Evolutionary conservation across 2,113 vertebrate species (phyloP).

Genomic region (Echinops telfairi): DNA sequence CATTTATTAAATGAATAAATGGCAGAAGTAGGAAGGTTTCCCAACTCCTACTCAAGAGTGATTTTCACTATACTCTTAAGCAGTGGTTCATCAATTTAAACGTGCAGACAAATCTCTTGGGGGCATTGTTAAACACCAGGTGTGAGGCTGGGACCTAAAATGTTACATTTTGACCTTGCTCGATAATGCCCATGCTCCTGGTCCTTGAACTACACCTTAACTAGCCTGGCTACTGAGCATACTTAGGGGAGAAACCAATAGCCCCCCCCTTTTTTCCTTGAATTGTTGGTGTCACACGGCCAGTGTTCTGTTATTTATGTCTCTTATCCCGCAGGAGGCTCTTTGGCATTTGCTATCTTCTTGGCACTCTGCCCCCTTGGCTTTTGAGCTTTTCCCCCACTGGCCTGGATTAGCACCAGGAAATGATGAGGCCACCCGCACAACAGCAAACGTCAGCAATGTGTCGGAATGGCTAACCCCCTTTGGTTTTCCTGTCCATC

Average conservation of each 20-base stretch:
- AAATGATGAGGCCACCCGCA: neutral
- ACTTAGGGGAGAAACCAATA: slow-evolving; percentile 26
- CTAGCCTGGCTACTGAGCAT: neutral
- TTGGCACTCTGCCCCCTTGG: neutral
- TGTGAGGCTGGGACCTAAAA: neutral
- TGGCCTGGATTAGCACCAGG: slow-evolving; percentile 4
- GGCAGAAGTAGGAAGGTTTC: slow-evolving; percentile 33
- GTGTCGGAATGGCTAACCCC: neutral
- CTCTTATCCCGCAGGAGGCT: neutral
- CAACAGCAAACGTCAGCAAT: slow-evolving; percentile 45
- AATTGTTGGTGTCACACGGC: neutral
- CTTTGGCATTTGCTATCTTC: slow-evolving; percentile 32
- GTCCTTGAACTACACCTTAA: neutral
- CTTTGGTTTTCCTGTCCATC: slow-evolving; percentile 25
- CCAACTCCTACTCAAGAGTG: slow-evolving; percentile 16
- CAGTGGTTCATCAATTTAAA: slow-evolving; percentile 27
- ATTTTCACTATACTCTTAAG: neutral
- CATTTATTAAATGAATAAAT: slow-evolving; percentile 29
- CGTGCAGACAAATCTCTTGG: neutral
- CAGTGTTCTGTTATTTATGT: neutral
- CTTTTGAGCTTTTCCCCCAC: neutral
- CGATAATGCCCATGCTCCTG: neutral
- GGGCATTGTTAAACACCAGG: slow-evolving; percentile 10
- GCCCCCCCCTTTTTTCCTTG: neutral
- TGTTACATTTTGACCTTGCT: neutral